A percentile compares a stretch with the other conserved stretches of the same genome.
Conservation (phyloP, 2,888 invertebrate genomes). For the Chymomyza procnemis region DNA sequence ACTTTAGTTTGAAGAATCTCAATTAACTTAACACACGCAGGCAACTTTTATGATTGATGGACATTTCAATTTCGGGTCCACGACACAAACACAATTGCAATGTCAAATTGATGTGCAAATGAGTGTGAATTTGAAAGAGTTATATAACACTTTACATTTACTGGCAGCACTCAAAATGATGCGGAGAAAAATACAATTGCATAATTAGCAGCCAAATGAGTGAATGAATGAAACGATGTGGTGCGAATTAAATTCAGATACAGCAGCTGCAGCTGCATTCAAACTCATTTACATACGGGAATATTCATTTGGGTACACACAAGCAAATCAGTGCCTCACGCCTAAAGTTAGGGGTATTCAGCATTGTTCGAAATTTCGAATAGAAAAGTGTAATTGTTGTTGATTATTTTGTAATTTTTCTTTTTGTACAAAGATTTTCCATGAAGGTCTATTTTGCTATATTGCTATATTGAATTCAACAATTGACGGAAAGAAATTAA, state of each 20-base stretch:
- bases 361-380: background rate
- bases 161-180: background rate
- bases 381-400: background rate
- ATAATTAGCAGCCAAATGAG: background rate
- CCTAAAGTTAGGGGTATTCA: background rate
- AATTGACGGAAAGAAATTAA: too few relatives aligned
- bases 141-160: background rate
- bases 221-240: background rate
- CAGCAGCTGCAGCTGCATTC: background rate
- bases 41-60: slow-evolving; percentile 49
- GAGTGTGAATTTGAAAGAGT: background rate
- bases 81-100: background rate
- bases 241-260: background rate
- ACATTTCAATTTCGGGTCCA: slow-evolving; percentile 46
- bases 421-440: too few relatives aligned
- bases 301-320: background rate
- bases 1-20: background rate
- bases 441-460: too few relatives aligned
- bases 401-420: too few relatives aligned
- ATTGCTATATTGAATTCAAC: too few relatives aligned
- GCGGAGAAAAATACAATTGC: background rate
- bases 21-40: background rate
- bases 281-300: background rate
- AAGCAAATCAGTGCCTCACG: background rate
- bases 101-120: background rate